Percentiles rank a stretch among this genome's conserved stretches.
Conservation (phyloP, 2,797 vertebrate genomes). For the Crocidura indochinensis region DNA sequence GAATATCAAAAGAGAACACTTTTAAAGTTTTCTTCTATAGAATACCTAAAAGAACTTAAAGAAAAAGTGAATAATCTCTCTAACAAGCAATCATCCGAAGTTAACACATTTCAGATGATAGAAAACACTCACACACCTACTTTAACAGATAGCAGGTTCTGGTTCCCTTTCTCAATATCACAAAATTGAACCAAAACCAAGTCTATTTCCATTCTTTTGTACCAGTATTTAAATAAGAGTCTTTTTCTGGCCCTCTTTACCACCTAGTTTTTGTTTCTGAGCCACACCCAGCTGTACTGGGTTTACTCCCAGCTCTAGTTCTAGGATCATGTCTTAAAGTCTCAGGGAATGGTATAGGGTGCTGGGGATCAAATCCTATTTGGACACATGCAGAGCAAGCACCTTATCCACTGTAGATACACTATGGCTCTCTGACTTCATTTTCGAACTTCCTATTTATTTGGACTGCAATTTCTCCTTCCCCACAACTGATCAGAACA, state of each 20-base stretch:
- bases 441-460: conserved; percentile 12
- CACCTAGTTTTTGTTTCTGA: too few species aligned
- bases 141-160: neutral
- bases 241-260: neutral
- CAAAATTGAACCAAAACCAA: conserved; percentile 1
- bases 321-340: too few species aligned
- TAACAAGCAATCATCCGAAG: neutral
- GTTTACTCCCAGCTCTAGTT: too few species aligned
- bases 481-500: neutral
- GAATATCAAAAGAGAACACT: too few species aligned
- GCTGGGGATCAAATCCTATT: too few species aligned
- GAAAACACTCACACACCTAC: neutral
- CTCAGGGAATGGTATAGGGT: too few species aligned
- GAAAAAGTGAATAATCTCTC: neutral
- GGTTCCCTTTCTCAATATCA: neutral
- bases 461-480: neutral
- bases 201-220: neutral
- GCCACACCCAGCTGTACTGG: too few species aligned
- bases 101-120: neutral
- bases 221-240: neutral
- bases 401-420: too few species aligned
- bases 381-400: too few species aligned
- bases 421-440: neutral
- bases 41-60: conserved; percentile 15
- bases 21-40: neutral